Evolutionary conservation across 2,113 vertebrate genomes (phyloP).

Genomic region (Progne subis): DNA sequence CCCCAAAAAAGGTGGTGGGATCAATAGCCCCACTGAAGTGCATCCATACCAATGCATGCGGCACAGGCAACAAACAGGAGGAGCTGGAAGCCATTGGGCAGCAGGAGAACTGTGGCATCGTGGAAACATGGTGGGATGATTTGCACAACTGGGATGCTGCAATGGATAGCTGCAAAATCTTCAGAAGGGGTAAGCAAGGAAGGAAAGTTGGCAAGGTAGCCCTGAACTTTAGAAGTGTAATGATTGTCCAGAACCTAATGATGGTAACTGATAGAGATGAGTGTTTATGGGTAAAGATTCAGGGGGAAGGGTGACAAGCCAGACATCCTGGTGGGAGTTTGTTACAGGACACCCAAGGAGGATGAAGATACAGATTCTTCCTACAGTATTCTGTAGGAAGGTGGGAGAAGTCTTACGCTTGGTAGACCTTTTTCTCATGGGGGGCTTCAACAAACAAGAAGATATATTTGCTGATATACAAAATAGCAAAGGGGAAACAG

Average conservation of each 20-base stretch:
- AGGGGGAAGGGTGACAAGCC: not conserved
- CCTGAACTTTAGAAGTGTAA: not conserved
- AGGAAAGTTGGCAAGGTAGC: not conserved
- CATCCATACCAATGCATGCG: not conserved
- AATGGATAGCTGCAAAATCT: not conserved
- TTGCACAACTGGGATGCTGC: not conserved
- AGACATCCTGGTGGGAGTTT: not conserved
- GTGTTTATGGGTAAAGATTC: not conserved
- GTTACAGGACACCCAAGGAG: not conserved
- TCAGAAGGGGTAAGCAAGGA: not conserved
- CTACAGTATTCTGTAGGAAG: not conserved
- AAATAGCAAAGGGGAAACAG: not conserved
- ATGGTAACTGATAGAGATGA: accelerated
- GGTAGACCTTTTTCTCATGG: not conserved
- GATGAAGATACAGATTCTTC: not conserved
- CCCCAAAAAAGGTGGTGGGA: not conserved
- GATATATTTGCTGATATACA: not conserved
- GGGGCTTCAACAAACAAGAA: not conserved
- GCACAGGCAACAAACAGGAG: not conserved
- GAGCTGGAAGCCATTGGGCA: not conserved
- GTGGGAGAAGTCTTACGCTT: not conserved
- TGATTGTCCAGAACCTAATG: not conserved
- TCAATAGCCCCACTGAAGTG: not conserved
- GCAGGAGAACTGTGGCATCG: not conserved
- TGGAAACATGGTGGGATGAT: not conserved